phyloP scores from a whole-genome alignment of 2,113 vertebrate genomes.

The Leucopsar rothschildi region DNA sequence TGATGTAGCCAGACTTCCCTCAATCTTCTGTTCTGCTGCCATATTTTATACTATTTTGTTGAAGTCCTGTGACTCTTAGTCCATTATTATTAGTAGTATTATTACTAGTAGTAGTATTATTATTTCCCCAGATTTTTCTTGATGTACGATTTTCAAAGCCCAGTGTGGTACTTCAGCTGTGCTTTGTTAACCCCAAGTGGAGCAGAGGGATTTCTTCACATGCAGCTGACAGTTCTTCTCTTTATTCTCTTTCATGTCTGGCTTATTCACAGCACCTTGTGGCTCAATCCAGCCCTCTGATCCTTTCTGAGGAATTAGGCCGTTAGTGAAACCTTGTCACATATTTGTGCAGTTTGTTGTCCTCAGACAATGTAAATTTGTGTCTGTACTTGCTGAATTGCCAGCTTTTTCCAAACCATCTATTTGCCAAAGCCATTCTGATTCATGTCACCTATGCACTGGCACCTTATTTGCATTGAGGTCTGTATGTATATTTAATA shows the following conservation, averaged over 20 bases:
- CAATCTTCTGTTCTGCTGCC: not conserved
- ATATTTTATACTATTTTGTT: not conserved
- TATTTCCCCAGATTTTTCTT: not conserved
- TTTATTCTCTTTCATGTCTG: not conserved
- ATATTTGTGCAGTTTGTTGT: not conserved
- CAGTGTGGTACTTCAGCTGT: not conserved
- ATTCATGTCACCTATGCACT: not conserved
- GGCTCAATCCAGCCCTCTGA: not conserved
- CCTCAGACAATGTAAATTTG: not conserved
- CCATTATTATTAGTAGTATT: not conserved
- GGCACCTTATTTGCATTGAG: not conserved
- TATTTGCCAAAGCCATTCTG: not conserved
- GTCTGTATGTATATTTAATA: not conserved
- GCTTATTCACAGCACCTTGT: not conserved
- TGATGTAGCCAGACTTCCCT: not conserved
- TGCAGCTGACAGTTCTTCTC: not conserved
- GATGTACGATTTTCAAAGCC: not conserved
- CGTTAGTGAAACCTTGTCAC: not conserved
- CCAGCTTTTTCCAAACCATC: not conserved
- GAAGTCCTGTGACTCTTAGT: not conserved
- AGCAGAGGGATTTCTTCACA: not conserved
- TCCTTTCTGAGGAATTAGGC: not conserved
- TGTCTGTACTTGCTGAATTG: not conserved
- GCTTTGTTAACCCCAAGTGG: rapidly evolving
- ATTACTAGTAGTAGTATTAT: not conserved